These are phyloP conservation scores for Craseonycteris thonglongyai DNA, from an alignment of 2,113 vertebrate genomes.

Conservation along the genomic window DNA sequence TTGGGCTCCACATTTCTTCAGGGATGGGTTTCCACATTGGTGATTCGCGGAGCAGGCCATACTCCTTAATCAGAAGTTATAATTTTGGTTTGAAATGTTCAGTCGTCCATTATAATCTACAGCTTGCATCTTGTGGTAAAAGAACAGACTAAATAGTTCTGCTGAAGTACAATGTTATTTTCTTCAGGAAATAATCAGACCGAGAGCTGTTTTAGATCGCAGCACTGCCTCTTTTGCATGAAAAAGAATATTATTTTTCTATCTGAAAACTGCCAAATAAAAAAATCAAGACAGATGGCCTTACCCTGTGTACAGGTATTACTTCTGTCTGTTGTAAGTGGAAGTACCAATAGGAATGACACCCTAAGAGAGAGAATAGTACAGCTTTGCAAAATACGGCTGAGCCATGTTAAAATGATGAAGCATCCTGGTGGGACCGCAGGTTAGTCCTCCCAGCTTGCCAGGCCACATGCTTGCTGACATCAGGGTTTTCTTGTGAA, in stretches of 20 bases:
- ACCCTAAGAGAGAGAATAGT: not conserved
- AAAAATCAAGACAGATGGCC: not conserved
- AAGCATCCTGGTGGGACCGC: slow-evolving; percentile 13
- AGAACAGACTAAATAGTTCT: slow-evolving; percentile 9
- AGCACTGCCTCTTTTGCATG: not conserved
- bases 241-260: not conserved
- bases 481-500: slow-evolving; percentile 43
- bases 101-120: not conserved
- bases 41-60: slow-evolving; percentile 4
- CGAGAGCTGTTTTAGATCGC: not conserved
- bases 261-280: not conserved
- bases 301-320: not conserved
- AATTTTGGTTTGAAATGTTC: slow-evolving; percentile 61
- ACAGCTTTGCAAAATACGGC: not conserved
- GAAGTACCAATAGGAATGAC: not conserved
- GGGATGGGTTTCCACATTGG: not conserved
- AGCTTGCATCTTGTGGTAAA: slow-evolving; percentile 43
- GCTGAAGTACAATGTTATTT: slow-evolving; percentile 27
- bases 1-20: not conserved
- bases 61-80: slow-evolving; percentile 46
- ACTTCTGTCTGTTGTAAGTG: not conserved
- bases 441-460: slow-evolving; percentile 37
- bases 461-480: slow-evolving; percentile 65
- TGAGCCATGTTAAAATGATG: slow-evolving; percentile 6
- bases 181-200: slow-evolving; percentile 16